A percentile compares a stretch with the other conserved stretches of the same genome.
Conservation (phyloP, 2,888 invertebrate species). For the Gari tellinella region DNA sequence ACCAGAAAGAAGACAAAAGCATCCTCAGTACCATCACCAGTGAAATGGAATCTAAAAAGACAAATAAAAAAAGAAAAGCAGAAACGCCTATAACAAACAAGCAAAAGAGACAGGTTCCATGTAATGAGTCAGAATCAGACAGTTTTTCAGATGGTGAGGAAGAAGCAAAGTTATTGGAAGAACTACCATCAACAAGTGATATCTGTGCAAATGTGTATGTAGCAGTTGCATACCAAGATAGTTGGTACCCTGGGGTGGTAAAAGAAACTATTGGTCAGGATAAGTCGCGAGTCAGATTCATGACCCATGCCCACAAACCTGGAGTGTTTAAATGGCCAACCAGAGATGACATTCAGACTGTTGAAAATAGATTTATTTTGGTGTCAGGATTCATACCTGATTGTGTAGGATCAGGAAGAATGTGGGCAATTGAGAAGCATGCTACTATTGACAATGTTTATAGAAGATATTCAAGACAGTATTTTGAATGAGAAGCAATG, state of each 20-base stretch:
- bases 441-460: background rate
- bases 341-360: conserved; percentile 9
- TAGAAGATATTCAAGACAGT: background rate
- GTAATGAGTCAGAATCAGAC: too few species aligned
- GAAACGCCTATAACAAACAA: too few species aligned
- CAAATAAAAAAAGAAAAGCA: conserved; percentile 11
- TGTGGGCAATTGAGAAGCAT: conserved; percentile 1
- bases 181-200: too few species aligned
- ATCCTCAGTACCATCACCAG: conserved; percentile 19
- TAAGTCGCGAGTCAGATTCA: background rate
- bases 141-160: too few species aligned
- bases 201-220: conserved; percentile 20
- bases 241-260: conserved; percentile 23
- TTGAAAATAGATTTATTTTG: conserved; percentile 9
- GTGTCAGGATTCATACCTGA: conserved; percentile 12
- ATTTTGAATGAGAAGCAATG: too few species aligned
- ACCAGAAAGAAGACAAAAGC: conserved; percentile 21
- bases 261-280: background rate
- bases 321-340: conserved; percentile 13
- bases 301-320: conserved; percentile 1
- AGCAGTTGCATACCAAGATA: conserved; percentile 21
- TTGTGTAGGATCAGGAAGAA: conserved; percentile 11
- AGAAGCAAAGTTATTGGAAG: too few species aligned
- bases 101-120: too few species aligned
- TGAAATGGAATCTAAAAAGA: conserved; percentile 19